phyloP scores from a whole-genome alignment of 2,113 vertebrate genomes.

The Octodon degus region DNA sequence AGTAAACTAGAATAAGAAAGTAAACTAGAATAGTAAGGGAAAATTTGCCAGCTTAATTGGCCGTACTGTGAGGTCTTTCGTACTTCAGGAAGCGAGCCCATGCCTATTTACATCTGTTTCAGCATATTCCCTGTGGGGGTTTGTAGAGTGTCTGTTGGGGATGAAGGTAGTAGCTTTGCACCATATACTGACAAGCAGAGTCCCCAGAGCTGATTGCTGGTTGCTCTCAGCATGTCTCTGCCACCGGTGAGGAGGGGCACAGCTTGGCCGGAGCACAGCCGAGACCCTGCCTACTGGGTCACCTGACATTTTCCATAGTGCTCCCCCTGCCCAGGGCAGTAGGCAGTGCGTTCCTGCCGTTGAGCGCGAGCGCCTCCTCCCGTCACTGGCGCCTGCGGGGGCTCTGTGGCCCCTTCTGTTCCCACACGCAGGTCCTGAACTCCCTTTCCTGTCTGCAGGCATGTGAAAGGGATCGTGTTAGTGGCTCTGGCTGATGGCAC shows the following conservation, averaged over 20 bases:
- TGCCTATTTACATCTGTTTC: conserved; percentile 28
- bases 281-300: not conserved
- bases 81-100: not conserved
- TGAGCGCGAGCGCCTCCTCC: not conserved
- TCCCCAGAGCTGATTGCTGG: not conserved
- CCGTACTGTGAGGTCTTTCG: not conserved
- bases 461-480: conserved; percentile 97
- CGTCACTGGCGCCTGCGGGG: not conserved
- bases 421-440: conserved; percentile 9
- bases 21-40: not conserved
- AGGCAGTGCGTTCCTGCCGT: not conserved
- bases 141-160: not conserved
- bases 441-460: conserved; percentile 86
- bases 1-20: not conserved
- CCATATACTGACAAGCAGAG: not conserved
- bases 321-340: not conserved
- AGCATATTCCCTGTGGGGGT: not conserved
- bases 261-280: not conserved
- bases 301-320: not conserved
- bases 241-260: not conserved
- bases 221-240: not conserved
- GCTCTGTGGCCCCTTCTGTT: not conserved
- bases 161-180: conserved; percentile 12
- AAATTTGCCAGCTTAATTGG: conserved; percentile 14
- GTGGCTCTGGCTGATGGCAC: conserved; percentile 97